Evolutionary conservation across 2,113 vertebrate genomes (phyloP).

Genomic region (Petrocephalus microphthalmus): DNA sequence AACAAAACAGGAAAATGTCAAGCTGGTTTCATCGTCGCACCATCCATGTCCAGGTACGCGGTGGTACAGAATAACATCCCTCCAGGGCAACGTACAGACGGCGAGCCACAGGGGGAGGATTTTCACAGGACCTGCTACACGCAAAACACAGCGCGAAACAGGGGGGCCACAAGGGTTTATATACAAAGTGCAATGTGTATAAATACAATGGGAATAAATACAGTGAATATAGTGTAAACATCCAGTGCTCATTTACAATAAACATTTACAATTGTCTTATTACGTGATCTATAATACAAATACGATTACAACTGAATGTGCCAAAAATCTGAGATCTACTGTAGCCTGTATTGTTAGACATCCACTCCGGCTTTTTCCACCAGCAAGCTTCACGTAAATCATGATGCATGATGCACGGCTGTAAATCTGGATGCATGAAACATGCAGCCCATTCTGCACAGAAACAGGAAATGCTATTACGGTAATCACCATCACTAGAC

Average conservation of each 20-base stretch:
- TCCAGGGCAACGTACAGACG: not conserved
- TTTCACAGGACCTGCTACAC: not conserved
- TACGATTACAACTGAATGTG: not conserved
- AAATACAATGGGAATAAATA: not conserved
- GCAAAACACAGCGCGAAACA: not conserved
- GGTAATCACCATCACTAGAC: not conserved
- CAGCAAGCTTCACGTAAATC: not conserved
- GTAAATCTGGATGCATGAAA: not conserved
- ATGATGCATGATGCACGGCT: not conserved
- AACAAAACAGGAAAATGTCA: not conserved
- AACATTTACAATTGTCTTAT: not conserved
- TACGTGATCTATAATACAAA: not conserved
- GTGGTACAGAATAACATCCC: not conserved
- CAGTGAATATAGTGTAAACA: not conserved
- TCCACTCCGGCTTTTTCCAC: not conserved
- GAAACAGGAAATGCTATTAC: not conserved
- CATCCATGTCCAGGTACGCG: not conserved
- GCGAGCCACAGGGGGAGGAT: not conserved
- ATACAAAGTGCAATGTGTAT: not conserved
- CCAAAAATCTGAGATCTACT: not conserved
- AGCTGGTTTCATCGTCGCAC: not conserved
- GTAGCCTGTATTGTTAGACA: not conserved
- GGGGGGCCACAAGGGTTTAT: not conserved
- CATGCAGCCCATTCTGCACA: not conserved
- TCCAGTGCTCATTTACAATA: conserved; percentile 3